Percentiles rank a stretch among this genome's conserved stretches.
Conservation (phyloP, 1,140 invertebrate genomes). For the Heliconius nattereri region DNA sequence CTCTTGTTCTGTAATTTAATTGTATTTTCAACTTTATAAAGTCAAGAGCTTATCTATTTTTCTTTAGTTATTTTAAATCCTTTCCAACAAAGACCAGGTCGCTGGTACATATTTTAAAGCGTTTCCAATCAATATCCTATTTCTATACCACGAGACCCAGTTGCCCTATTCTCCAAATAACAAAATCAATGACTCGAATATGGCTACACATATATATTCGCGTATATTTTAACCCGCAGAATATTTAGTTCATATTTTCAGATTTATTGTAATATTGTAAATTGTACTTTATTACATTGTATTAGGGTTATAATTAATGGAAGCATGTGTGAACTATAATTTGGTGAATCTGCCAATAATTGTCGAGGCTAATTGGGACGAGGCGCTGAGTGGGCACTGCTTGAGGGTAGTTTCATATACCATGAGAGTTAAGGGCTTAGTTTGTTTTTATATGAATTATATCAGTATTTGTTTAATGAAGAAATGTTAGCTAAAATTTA, state of each 20-base stretch:
- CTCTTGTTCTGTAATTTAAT: neutral
- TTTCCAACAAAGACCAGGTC: neutral
- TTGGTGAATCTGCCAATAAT: constrained; percentile 36
- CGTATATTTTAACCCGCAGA: neutral
- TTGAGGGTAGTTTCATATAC: neutral
- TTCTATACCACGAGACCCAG: neutral
- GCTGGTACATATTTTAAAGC: neutral
- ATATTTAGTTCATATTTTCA: constrained; percentile 13
- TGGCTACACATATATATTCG: neutral
- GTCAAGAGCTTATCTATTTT: neutral
- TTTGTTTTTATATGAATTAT: neutral
- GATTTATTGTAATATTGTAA: neutral
- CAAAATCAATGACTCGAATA: neutral
- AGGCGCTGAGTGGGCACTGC: constrained; percentile 26
- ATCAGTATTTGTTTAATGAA: neutral
- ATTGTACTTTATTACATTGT: neutral
- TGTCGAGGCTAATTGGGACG: constrained; percentile 38
- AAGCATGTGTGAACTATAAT: constrained; percentile 2
- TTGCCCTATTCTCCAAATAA: neutral
- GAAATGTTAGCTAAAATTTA: no score
- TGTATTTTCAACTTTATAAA: neutral
- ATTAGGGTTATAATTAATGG: constrained; percentile 21
- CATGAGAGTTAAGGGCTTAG: neutral
- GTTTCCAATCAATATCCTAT: neutral
- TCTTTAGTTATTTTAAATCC: neutral